phyloP scores from a whole-genome alignment of 2,888 invertebrate species.

The Podotricha telesiphe region DNA sequence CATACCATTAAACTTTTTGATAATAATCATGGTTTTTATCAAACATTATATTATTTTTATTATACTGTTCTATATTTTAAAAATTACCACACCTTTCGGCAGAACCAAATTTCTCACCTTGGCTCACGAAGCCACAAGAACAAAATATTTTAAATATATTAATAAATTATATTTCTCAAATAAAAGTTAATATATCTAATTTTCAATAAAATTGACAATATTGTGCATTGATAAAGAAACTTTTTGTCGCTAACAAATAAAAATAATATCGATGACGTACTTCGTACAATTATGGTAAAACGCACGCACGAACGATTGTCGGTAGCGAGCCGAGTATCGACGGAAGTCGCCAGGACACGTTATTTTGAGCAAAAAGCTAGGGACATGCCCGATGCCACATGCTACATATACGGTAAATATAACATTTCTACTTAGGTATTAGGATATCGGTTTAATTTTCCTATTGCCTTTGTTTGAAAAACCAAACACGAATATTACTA shows the following conservation, averaged over 20 bases:
- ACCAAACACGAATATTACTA: neutral
- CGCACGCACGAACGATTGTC: slow-evolving; percentile 47
- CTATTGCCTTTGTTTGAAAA: neutral
- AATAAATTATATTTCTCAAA: neutral
- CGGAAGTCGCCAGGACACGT: slow-evolving; percentile 76
- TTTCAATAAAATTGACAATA: neutral
- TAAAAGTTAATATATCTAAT: neutral
- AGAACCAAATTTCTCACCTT: neutral
- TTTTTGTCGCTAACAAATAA: neutral
- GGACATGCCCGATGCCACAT: slow-evolving; percentile 53
- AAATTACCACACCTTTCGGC: too few relatives aligned
- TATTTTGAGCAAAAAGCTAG: slow-evolving; percentile 76
- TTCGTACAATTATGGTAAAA: slow-evolving; percentile 37
- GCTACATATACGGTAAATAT: slow-evolving; percentile 9
- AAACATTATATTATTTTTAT: too few relatives aligned
- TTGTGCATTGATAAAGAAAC: neutral
- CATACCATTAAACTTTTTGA: too few relatives aligned
- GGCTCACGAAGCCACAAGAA: neutral
- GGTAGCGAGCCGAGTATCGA: slow-evolving; percentile 60
- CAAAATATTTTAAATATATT: neutral
- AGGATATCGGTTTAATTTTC: neutral
- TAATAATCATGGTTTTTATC: too few relatives aligned
- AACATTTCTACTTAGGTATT: neutral
- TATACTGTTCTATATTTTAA: too few relatives aligned
- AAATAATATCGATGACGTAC: slow-evolving; percentile 23